Percentiles rank a stretch among this genome's conserved stretches.
These are phyloP conservation scores for Monomorium pharaonis DNA, from an alignment of 1,140 invertebrate genomes.

Conservation along the genomic window DNA sequence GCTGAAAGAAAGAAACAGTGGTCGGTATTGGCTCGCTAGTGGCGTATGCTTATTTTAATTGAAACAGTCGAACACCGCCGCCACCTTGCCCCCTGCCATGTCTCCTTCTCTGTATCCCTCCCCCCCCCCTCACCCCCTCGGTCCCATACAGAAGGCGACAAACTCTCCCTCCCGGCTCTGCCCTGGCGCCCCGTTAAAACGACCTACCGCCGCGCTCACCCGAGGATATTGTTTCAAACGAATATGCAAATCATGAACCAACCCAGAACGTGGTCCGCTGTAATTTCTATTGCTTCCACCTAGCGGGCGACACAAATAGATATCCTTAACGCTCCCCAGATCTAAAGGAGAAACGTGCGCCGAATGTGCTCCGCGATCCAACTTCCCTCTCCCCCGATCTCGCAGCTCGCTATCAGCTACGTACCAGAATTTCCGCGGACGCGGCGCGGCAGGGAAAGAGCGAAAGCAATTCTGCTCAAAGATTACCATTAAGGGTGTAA, in stretches of 20 bases:
- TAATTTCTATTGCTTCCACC: slow-evolving; percentile 80
- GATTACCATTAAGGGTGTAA: slow-evolving; percentile 67
- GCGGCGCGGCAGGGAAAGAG: slow-evolving; percentile 5
- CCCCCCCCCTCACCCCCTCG: neutral
- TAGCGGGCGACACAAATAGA: slow-evolving; percentile 79
- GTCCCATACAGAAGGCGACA: slow-evolving; percentile 33
- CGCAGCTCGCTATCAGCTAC: slow-evolving; percentile 36
- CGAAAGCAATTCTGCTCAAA: slow-evolving; percentile 57
- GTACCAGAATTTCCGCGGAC: slow-evolving; percentile 52
- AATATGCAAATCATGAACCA: slow-evolving; percentile 85
- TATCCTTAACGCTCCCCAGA: slow-evolving; percentile 79
- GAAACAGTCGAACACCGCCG: slow-evolving; percentile 81
- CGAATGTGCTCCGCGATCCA: slow-evolving; percentile 71
- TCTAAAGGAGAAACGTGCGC: slow-evolving; percentile 80
- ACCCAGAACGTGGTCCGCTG: slow-evolving; percentile 74
- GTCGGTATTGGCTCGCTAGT: slow-evolving; percentile 74
- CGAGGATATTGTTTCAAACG: slow-evolving; percentile 85
- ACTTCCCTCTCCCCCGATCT: neutral
- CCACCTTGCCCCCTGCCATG: slow-evolving; percentile 46
- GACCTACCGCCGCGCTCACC: slow-evolving; percentile 76
- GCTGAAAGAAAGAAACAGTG: slow-evolving; percentile 50
- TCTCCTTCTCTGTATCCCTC: slow-evolving; percentile 29
- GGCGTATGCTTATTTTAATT: slow-evolving; percentile 85
- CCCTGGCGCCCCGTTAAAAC: slow-evolving; percentile 76
- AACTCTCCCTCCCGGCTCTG: slow-evolving; percentile 69